A percentile compares a stretch with the other conserved stretches of the same genome.
Evolutionary conservation across 2,888 invertebrate species (phyloP).

Genomic region (Barypeithes pellucidus): DNA sequence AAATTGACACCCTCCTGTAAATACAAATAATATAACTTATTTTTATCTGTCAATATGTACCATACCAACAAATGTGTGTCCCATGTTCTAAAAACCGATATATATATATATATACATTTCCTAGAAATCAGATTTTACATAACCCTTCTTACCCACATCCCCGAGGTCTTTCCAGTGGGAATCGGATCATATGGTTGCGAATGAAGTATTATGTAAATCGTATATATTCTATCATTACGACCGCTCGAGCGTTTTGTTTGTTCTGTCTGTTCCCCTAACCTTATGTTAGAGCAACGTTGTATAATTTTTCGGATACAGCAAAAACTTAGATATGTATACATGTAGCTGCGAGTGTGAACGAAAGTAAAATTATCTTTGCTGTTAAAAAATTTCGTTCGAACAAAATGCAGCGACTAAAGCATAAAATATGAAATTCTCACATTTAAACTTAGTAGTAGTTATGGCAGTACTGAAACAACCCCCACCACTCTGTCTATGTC

Average conservation of each 20-base stretch:
- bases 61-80: background rate
- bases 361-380: too few species aligned
- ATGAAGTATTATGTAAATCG: constrained; percentile 67
- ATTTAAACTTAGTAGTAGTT: too few species aligned
- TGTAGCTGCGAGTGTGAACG: too few species aligned
- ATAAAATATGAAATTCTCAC: too few species aligned
- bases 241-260: constrained; percentile 69
- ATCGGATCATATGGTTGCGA: constrained; percentile 49
- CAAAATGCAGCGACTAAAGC: too few species aligned
- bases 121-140: constrained; percentile 43
- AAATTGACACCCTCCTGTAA: too few species aligned
- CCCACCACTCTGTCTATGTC: too few species aligned
- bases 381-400: too few species aligned
- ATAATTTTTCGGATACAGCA: background rate
- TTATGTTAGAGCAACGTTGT: constrained; percentile 29
- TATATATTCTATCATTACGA: constrained; percentile 70
- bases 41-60: background rate
- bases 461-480: too few species aligned
- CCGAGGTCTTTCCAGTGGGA: constrained; percentile 49
- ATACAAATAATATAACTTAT: too few species aligned
- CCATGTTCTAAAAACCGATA: background rate
- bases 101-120: background rate
- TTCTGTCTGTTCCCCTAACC: constrained; percentile 56
- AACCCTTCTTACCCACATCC: constrained; percentile 34
- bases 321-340: background rate